phyloP scores from a whole-genome alignment of 2,797 vertebrate genomes.

The Pangasius krempfi region DNA sequence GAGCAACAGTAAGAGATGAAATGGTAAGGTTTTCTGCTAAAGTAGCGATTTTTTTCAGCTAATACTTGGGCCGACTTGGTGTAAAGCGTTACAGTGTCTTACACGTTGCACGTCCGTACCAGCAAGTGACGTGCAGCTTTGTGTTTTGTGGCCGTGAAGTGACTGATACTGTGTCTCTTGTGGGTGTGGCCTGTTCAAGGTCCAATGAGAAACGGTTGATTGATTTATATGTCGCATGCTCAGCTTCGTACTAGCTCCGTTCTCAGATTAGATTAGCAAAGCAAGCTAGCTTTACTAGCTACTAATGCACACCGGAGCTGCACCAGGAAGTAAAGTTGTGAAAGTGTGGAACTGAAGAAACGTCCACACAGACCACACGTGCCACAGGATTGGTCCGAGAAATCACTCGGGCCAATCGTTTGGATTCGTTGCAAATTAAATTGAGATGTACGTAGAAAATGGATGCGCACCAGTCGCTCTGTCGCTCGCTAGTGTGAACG shows the following conservation, averaged over 20 bases:
- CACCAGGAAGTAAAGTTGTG: neutral
- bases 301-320: neutral
- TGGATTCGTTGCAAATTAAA: neutral
- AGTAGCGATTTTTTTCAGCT: neutral
- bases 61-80: neutral
- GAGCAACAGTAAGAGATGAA: constrained; percentile 21
- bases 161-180: neutral
- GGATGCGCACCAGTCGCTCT: neutral
- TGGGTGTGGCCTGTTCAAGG: neutral
- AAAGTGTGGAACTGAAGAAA: too few species aligned
- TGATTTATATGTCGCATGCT: neutral
- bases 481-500: neutral
- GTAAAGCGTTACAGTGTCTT: neutral
- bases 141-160: neutral
- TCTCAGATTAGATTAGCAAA: neutral
- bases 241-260: neutral
- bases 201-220: neutral
- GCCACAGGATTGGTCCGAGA: too few species aligned
- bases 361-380: too few species aligned
- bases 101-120: too few species aligned
- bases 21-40: neutral
- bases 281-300: neutral
- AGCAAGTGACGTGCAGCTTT: too few species aligned
- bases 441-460: neutral
- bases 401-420: too few species aligned